Base-by-base conservation (phyloP, 2,113 vertebrate genomes). In the Gulo gulo region DNA sequence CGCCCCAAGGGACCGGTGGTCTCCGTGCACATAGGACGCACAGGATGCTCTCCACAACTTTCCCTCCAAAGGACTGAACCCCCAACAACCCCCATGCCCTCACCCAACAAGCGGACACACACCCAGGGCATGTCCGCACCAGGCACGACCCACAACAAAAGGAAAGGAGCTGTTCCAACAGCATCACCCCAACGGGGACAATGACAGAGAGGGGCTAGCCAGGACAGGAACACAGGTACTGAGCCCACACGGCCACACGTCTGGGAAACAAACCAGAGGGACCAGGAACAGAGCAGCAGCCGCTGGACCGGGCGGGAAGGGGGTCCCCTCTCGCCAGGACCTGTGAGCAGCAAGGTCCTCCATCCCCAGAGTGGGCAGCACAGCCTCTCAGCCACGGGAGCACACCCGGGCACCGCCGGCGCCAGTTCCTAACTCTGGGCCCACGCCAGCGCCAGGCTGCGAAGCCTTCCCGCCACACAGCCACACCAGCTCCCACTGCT, bases 291-390 rank as follows among this genome's bases (percentile, higher is more conserved):
- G 39, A 61, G 0, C 7, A 24, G 42, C 4, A 0, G 85, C 3
- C 10, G 74, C 15, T 1, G 57, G 15, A 4, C 16, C 1, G 1
- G 52, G 16, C 16, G 1, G 52, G 52, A 18, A 55, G 16, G 52
- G 52, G 52, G 16, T 55, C 52, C 52, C 50, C 50, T 16, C 50
- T 52, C 9, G 20, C 18, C 11, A 0, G 16, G 31, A 26, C 13
- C 42, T 10, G 1, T 11, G 1, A 52, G n/a, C 65, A 9, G 52
- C 1, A 0, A 3, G 2, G 61, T 15, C 24, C n/a, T 2, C 15
- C 1, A 4, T 26, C n/a, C 20, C 4, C 1, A 36, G 34, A 7
- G 5, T 6, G 7, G 26, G 4, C 7, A 13, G 55, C 59, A 24
- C 23, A 61, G 59, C 21, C 59, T 61, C 59, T 61, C 59, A 24